A percentile compares a stretch with the other conserved stretches of the same genome.
Evolutionary conservation across 2,797 vertebrate genomes (phyloP).

Genomic region (Darevskia nairensis): DNA sequence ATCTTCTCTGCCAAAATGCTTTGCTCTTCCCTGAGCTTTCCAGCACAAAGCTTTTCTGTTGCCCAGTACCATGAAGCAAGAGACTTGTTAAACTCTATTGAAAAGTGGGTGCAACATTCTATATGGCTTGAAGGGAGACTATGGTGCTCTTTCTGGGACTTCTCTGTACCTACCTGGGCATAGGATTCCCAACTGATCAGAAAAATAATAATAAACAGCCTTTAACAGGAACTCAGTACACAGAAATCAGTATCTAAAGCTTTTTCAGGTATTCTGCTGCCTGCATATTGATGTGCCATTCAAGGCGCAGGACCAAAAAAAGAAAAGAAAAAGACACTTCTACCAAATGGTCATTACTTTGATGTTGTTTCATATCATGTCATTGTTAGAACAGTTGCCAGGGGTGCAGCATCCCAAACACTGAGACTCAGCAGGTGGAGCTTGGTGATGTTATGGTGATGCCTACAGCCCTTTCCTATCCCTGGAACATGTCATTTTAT

Average conservation of each 20-base stretch:
- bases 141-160: too few species aligned
- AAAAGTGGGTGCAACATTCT: neutral
- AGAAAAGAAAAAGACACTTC: neutral
- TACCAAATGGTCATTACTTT: neutral
- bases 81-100: neutral
- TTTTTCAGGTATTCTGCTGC: neutral
- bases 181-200: neutral
- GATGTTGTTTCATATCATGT: neutral
- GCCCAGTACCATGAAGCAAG: neutral
- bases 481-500: too few species aligned
- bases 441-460: too few species aligned
- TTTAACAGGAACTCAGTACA: neutral
- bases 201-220: neutral
- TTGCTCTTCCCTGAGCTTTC: neutral
- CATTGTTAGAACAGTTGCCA: too few species aligned
- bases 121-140: neutral
- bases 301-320: neutral
- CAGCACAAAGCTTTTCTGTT: neutral
- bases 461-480: too few species aligned
- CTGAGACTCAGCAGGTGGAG: too few species aligned
- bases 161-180: neutral
- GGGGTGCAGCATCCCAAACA: too few species aligned
- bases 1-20: constrained; percentile 10
- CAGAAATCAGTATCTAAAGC: neutral
- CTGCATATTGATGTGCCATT: neutral